These are phyloP conservation scores for Pseudococcus jackbeardsleyi DNA, from an alignment of 2,888 invertebrate species.

Conservation along the genomic window DNA sequence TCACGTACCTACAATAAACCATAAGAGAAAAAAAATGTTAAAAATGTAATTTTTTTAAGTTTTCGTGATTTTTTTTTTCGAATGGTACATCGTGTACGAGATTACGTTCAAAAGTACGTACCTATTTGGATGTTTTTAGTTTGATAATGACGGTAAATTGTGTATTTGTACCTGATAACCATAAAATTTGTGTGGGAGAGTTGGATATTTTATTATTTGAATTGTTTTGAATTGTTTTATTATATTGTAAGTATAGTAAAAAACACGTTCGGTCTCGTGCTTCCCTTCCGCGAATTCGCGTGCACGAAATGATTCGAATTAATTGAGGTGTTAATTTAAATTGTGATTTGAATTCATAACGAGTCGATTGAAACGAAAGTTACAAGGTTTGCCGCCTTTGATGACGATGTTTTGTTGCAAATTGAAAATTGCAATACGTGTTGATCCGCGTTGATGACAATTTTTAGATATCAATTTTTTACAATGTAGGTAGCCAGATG, in stretches of 20 bases:
- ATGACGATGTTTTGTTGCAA: background rate
- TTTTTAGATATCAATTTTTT: background rate
- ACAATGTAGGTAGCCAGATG: too few relatives aligned
- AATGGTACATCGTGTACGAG: background rate
- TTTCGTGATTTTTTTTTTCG: background rate
- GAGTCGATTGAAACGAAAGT: background rate
- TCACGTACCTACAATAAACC: background rate
- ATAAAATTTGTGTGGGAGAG: background rate
- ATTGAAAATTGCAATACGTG: background rate
- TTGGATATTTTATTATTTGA: background rate
- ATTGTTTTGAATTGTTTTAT: background rate
- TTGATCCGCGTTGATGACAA: background rate
- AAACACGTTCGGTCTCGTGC: background rate
- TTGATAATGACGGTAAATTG: background rate
- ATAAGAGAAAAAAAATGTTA: background rate
- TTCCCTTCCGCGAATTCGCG: background rate
- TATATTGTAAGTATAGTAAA: background rate
- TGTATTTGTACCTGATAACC: too few relatives aligned
- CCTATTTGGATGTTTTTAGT: background rate
- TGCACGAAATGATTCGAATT: constrained; percentile 4
- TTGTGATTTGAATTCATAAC: constrained; percentile 3
- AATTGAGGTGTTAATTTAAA: constrained; percentile 4
- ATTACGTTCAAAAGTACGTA: constrained; percentile 8
- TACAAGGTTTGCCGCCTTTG: background rate
- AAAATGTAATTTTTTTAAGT: background rate